Percentiles rank a stretch among this genome's conserved stretches.
Evolutionary conservation across 2,113 vertebrate species (phyloP).

Genomic region (Cepphus grylle): DNA sequence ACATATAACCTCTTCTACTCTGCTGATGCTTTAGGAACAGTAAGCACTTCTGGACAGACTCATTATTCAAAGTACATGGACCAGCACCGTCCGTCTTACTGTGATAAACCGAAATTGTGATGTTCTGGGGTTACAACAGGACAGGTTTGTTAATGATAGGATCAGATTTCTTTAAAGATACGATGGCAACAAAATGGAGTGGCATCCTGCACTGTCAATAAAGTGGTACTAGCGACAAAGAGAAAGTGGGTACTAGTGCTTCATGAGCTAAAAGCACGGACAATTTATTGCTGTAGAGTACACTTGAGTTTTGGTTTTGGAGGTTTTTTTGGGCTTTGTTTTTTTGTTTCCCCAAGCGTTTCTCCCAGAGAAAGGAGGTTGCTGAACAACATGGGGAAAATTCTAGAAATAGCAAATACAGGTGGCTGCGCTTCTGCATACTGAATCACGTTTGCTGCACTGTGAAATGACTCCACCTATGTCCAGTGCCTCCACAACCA

Average conservation of each 20-base stretch:
- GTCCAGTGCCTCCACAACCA: neutral
- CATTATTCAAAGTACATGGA: neutral
- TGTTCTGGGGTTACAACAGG: neutral
- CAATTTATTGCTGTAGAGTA: neutral
- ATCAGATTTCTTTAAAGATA: neutral
- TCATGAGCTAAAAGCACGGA: neutral
- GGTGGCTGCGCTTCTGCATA: neutral
- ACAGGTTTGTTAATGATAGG: neutral
- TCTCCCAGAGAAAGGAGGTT: neutral
- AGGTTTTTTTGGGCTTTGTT: neutral
- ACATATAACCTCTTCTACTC: neutral
- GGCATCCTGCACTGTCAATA: neutral
- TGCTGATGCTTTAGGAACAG: neutral
- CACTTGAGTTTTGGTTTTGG: neutral
- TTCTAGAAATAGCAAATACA: neutral
- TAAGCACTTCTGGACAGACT: neutral
- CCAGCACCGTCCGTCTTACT: neutral
- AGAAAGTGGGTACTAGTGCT: neutral
- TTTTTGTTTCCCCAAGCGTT: neutral
- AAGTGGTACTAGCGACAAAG: neutral
- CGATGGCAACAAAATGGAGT: neutral
- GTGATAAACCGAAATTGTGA: neutral
- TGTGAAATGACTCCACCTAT: neutral
- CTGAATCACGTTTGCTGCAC: neutral
- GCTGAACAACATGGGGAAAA: neutral